Evolutionary conservation across 2,113 vertebrate species (phyloP).

Genomic region (Stigmatopora nigra): DNA sequence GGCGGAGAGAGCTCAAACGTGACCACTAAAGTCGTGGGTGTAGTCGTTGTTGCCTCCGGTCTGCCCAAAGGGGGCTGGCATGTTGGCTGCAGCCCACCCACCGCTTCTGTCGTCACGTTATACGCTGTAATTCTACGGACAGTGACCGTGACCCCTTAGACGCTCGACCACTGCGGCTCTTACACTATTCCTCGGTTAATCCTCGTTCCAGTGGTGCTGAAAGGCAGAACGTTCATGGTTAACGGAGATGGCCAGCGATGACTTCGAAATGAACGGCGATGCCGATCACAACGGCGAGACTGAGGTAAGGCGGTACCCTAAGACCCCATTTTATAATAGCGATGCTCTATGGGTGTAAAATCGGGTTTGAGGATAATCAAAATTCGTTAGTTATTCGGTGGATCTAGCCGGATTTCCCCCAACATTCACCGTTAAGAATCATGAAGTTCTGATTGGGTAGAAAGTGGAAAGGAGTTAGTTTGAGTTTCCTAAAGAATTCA

Average conservation of each 20-base stretch:
- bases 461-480: not conserved
- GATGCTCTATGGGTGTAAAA: not conserved
- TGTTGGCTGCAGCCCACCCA: not conserved
- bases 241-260: constrained; percentile 48
- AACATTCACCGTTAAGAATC: not conserved
- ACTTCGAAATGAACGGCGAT: constrained; percentile 61
- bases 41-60: not conserved
- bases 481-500: not conserved
- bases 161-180: not conserved
- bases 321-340: not conserved
- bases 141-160: not conserved
- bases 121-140: not conserved
- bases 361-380: too few relatives aligned
- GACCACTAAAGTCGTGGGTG: not conserved
- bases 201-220: not conserved
- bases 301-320: constrained; percentile 50
- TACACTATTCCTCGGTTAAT: not conserved
- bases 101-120: constrained; percentile 16
- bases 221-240: not conserved
- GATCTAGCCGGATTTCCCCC: not conserved
- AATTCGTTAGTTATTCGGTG: not conserved
- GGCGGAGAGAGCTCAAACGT: not conserved
- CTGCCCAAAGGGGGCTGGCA: constrained; percentile 25
- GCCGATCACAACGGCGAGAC: constrained; percentile 29
- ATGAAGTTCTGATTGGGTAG: not conserved